Base-by-base conservation (phyloP, 2,797 vertebrate species). In the Rhinella marina region DNA sequence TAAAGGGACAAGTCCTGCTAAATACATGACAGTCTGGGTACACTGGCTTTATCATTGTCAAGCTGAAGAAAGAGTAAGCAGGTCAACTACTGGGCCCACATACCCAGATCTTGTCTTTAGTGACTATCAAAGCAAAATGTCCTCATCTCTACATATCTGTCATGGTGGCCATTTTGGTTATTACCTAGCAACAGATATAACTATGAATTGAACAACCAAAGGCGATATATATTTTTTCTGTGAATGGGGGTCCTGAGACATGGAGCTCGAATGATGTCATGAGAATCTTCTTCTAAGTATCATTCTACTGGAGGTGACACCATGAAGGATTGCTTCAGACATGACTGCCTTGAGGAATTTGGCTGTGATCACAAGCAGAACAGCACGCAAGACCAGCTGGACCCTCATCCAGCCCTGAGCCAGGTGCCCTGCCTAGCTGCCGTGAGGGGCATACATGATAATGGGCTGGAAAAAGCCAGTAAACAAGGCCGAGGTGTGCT, bases 291-390 rank as follows among this genome's bases (percentile, higher is more conserved):
- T 57, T 79, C 14, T n/a, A 83, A 66, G 59, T 79, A 66, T 78
- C 50, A 64, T 25, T 50, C 50, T 17, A 52, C 52, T 25, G 68
- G 52, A 64, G 10, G 29, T 88, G 83, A 85, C 83, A 82, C 81
- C 23, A 88, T 88, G 84, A 88, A 76, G 84, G 80, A 89, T 89
- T 27, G 54, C 84, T 86, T 81, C 50, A 88, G 82, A 85, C 68
- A 85, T 64, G 48, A 81, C 23, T 86, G 83, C 84, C 84, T 86
- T 7, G 13, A 78, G 88, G 84, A 89, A 86, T 89, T 81, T 59
- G 52, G 48, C 87, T 88, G 83, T 88, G 87, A 88, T 82, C 84
- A 85, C 54, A 73, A 66, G 87, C 87, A 88, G 87, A 88, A 85
- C 87, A 78, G n/a, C 62, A 70, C 32, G 8, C 68, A 82, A 70